Base-by-base conservation (phyloP, 2,113 vertebrate species). In the Eptatretus burgeri region DNA sequence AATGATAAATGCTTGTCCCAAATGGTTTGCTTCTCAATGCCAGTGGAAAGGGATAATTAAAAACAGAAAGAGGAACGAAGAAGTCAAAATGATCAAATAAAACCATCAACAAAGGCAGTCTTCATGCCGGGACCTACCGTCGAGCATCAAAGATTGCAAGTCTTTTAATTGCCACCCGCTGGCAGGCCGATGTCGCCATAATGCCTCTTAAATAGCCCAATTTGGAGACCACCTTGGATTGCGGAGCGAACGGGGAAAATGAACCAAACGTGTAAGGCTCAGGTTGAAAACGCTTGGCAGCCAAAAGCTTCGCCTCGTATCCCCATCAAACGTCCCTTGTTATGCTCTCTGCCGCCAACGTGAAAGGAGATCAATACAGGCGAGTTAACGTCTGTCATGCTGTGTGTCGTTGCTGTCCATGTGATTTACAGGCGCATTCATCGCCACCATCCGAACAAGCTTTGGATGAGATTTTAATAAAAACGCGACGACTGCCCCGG, bases 331-430 rank as follows among this genome's bases (percentile, higher is more conserved):
- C n/a, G 20, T 17, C 56, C n/a, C 56, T 20, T 60, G n/a, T n/a
- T 60, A 17, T 17, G n/a, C n/a, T 60, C n/a, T 60, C 20, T 11
- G 56, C 56, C 56, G 56, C 20, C 56, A 13, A 60, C n/a, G 56
- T 60, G 56, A 60, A 20, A 20, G 56, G 11, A 60, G 56, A 60
- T 60, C 56, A 60, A 60, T 60, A 60, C 56, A 12, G 20, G 56
- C 56, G 13, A 60, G 56, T 60, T 60, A 60, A 60, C 56, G 56
- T 60, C 56, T 60, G 56, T 60, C 56, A 60, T 60, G n/a, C n/a
- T 60, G 56, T 60, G 56, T 60, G 56, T 60, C 56, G 20, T 7
- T 60, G 56, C 56, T 60, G 56, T 60, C 56, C n/a, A 12, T 20
- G 56, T 20, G 56, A 60, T 60, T 60, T 60, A 60, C n/a, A n/a